Evolutionary conservation across 2,888 invertebrate genomes (phyloP), one percentile per base, ranked within the genome.

Genomic region (Microctonus brassicae): DNA sequence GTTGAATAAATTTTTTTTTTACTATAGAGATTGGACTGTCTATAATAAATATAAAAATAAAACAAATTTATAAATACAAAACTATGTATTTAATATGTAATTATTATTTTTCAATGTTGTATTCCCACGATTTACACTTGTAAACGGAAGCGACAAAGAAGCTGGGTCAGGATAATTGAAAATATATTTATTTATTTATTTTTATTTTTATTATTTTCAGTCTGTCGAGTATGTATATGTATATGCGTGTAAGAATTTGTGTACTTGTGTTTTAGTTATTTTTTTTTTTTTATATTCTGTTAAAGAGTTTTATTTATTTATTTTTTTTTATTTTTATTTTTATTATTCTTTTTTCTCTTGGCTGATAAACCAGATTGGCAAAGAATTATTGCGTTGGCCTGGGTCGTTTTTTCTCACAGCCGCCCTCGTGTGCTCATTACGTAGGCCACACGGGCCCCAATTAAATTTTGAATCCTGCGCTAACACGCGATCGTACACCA

Each of bases 391-490:
- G 77, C 73, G 60, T 60, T 72, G 71, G 55, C 73, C 63, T 33
- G 10, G 39, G 55, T 69, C 69, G 63, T 69, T 63, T 34, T 34
- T 63, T 69, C 69, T 73, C 53, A 52, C 65, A 68, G 75, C 70
- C 72, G 73, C 72, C 72, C 47, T 47, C 6, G 72, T 73, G 77
- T 73, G 77, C 75, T 77, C 77, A 77, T 77, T 77, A 77, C 74
- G 73, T 71, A 77, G 74, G 76, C 74, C 70, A 62, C 72, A 75
- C 75, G 73, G 73, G 75, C 74, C 79, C 79, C 78, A 79, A 78
- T 79, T 78, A 79, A 79, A 79, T 73, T 73, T 76, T 74, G 72
- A 75, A 75, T 77, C 76, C 76, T 75, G 75, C 74, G 75, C 74
- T 73, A 75, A 78, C 77, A 76, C 79, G 78, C 77, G 77, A 76